A percentile compares a stretch with the other conserved stretches of the same genome.
These are phyloP conservation scores for Tetranychus urticae DNA, from an alignment of 1,140 invertebrate genomes.

Conservation along the genomic window DNA sequence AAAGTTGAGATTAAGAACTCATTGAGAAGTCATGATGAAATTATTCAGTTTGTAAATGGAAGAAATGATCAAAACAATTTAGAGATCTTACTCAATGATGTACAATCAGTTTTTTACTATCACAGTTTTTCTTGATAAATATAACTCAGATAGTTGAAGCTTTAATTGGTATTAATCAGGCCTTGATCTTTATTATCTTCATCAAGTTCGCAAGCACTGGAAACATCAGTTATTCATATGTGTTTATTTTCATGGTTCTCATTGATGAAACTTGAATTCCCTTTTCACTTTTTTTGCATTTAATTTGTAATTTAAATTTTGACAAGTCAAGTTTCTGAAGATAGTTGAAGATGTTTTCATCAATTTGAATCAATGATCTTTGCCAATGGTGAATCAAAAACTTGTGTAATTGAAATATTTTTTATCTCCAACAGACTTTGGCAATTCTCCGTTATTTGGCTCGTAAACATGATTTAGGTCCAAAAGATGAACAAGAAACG, in stretches of 20 bases:
- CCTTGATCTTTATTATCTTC: too few species aligned
- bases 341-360: too few species aligned
- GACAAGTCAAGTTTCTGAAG: too few species aligned
- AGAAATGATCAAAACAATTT: background rate
- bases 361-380: background rate
- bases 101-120: background rate
- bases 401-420: background rate
- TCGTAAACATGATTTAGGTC: conserved; percentile 16
- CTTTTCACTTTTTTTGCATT: too few species aligned
- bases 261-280: too few species aligned
- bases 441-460: conserved; percentile 29
- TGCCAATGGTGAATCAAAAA: background rate
- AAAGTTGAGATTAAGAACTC: too few species aligned
- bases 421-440: background rate
- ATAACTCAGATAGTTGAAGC: background rate
- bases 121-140: too few species aligned
- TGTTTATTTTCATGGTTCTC: too few species aligned
- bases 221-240: too few species aligned
- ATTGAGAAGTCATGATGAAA: too few species aligned
- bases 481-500: conserved; percentile 22
- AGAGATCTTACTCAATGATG: background rate
- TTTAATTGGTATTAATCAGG: background rate
- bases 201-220: too few species aligned
- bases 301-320: too few species aligned
- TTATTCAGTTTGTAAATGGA: background rate